Evolutionary conservation across 1,140 invertebrate species (phyloP), one percentile per base, ranked within the genome.

Genomic region (Pachypsylla venusta): DNA sequence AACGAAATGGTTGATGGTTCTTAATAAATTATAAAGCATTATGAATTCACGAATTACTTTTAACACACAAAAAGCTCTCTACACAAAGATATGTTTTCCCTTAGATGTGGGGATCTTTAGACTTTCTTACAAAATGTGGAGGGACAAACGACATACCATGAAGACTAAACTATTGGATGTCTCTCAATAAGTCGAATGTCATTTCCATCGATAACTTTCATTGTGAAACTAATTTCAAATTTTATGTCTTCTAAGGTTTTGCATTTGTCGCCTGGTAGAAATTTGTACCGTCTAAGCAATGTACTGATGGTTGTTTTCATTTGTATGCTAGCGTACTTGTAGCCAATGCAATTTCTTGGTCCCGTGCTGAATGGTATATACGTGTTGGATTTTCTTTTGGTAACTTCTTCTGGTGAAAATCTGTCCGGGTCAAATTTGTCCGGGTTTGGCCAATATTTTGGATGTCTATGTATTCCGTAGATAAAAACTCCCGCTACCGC

Each of bases 351-450:
- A 65, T 79, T 80, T 57, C 85, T 76, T 1, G 78, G 74, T 1
- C 84, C 85, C 40, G 83, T 84, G 54, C 82, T 84, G 64, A 89
- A 89, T 1, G 84, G 79, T 22, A 79, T 68, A 61, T 72, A 81
- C 12, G 69, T 58, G 56, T 70, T 75, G 2, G 66, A 72, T 64
- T 71, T 75, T 25, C 78, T 63, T 25, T 67, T 65, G 7, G 65
- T 56, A 19, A 66, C 56, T 60, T 76, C 73, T 62, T 81, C 79
- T 0, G 75, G 73, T n/a, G 79, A 62, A 68, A 84, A 84, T 63
- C 81, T 70, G 28, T 83, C 80, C 0, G 82, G 82, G 69, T 81
- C 70, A 66, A 81, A 84, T 24, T 60, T 69, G 12, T 81, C 72
- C 4, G 82, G 81, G 61, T 84, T 72, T 3, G 75, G 73, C 67